phyloP scores from a whole-genome alignment of 2,797 vertebrate genomes.

The Xiphophorus birchmanni region DNA sequence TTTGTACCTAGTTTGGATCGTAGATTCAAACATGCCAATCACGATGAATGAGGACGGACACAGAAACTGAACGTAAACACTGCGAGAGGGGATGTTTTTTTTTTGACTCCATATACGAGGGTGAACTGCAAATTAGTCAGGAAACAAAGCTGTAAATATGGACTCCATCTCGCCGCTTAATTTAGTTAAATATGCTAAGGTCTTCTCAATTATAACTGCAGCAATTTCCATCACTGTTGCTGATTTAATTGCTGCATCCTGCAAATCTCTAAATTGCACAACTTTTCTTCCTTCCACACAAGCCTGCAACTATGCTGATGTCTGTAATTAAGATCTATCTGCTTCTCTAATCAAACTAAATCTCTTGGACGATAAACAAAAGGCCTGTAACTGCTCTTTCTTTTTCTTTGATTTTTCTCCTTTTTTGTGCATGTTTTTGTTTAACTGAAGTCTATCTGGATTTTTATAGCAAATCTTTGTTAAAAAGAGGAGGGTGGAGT shows the following conservation, averaged over 20 bases:
- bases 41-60: conserved; percentile 13
- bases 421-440: background rate
- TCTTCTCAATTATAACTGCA: conserved; percentile 65
- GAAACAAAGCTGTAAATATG: conserved; percentile 43
- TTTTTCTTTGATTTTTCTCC: background rate
- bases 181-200: conserved; percentile 72
- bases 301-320: conserved; percentile 62
- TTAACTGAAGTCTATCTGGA: background rate
- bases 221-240: conserved; percentile 57
- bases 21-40: conserved; percentile 46
- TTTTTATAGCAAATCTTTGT: background rate
- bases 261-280: conserved; percentile 65
- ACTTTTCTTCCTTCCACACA: conserved; percentile 47
- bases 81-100: background rate
- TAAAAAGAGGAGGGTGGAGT: background rate
- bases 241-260: conserved; percentile 28
- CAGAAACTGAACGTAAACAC: conserved; percentile 33
- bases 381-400: background rate
- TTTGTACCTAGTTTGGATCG: conserved; percentile 32
- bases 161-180: conserved; percentile 52
- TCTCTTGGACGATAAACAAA: conserved; percentile 28
- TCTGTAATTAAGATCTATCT: conserved; percentile 65
- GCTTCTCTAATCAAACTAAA: conserved; percentile 57
- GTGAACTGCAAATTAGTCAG: conserved; percentile 35
- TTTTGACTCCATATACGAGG: conserved; percentile 31